These are phyloP conservation scores for Xylota segnis DNA, from an alignment of 2,888 invertebrate species.

Conservation along the genomic window DNA sequence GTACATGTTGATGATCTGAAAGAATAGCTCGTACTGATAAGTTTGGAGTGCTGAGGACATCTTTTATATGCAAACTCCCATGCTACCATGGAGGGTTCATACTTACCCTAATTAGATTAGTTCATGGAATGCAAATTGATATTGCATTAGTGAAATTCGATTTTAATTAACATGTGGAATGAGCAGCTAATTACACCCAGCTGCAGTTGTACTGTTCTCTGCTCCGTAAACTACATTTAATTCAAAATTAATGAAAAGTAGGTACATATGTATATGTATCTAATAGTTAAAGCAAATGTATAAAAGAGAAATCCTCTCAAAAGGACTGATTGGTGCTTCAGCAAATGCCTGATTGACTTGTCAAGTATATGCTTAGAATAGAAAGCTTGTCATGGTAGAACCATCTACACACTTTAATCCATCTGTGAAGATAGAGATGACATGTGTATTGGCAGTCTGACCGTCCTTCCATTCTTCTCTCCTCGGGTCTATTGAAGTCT, in stretches of 20 bases:
- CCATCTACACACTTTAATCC: too few relatives aligned
- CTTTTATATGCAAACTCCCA: slow-evolving; percentile 36
- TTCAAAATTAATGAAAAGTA: neutral
- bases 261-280: neutral
- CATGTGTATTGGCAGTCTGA: too few relatives aligned
- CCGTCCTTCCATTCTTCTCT: too few relatives aligned
- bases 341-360: too few relatives aligned
- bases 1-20: slow-evolving; percentile 35
- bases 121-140: slow-evolving; percentile 5
- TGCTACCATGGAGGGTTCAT: neutral
- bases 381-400: too few relatives aligned
- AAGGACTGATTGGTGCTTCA: too few relatives aligned
- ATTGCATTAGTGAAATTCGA: slow-evolving; percentile 17
- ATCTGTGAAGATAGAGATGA: too few relatives aligned
- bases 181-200: slow-evolving; percentile 6
- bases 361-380: too few relatives aligned
- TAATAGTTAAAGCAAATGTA: too few relatives aligned
- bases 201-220: neutral
- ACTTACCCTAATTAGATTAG: neutral
- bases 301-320: too few relatives aligned
- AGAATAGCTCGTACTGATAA: neutral
- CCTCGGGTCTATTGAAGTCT: too few relatives aligned
- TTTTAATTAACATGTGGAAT: slow-evolving; percentile 18
- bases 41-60: neutral
- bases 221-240: neutral